A percentile compares a stretch with the other conserved stretches of the same genome.
These are phyloP conservation scores for Eupsittula cactorum DNA, from an alignment of 2,113 vertebrate species.

Conservation along the genomic window DNA sequence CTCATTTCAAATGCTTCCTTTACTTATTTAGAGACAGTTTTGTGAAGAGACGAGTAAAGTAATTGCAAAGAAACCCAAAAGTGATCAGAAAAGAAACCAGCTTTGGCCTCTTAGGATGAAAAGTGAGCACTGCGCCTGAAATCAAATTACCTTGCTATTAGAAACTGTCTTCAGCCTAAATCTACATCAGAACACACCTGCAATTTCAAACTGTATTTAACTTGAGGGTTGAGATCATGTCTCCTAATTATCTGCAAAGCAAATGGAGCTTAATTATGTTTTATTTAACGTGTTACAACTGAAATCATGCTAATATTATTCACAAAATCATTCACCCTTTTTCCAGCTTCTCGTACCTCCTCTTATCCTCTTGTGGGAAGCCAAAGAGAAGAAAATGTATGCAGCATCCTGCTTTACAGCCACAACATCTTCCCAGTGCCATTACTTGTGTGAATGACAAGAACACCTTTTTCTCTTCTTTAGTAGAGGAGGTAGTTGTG, in stretches of 20 bases:
- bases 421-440: neutral
- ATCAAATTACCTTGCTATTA: constrained; percentile 1
- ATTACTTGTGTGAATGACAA: neutral
- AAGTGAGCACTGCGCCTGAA: neutral
- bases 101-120: neutral
- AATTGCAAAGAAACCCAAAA: neutral
- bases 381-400: neutral
- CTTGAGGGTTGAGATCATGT: neutral
- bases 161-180: neutral
- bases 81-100: neutral
- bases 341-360: neutral
- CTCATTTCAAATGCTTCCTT: neutral
- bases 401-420: neutral
- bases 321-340: neutral
- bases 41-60: neutral
- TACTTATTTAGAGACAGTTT: constrained; percentile 2
- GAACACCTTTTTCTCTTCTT: neutral
- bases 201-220: neutral
- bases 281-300: neutral
- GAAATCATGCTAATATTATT: neutral
- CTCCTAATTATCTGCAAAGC: constrained; percentile 33
- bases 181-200: neutral
- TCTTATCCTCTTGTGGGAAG: neutral
- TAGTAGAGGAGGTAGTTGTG: neutral
- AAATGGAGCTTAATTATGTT: neutral